These are phyloP conservation scores for Odocoileus hemionus DNA, from an alignment of 2,113 vertebrate species.

Conservation along the genomic window DNA sequence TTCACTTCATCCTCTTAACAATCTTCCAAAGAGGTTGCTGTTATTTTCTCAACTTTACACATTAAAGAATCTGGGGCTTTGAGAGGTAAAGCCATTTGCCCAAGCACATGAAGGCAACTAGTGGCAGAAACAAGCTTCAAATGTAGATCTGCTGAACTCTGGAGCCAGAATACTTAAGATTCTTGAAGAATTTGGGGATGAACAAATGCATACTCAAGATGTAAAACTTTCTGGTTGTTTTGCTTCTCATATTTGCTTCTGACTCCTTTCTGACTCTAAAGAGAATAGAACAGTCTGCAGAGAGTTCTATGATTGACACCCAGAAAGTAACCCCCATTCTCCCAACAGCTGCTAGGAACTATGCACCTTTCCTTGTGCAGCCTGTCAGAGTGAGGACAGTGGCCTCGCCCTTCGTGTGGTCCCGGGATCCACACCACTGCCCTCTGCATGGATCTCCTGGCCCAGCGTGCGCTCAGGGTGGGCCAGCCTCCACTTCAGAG, in stretches of 20 bases:
- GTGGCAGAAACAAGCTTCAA: not conserved
- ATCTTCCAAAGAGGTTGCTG: not conserved
- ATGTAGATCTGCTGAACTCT: not conserved
- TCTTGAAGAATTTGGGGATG: not conserved
- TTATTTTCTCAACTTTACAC: not conserved
- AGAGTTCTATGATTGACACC: not conserved
- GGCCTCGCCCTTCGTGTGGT: not conserved
- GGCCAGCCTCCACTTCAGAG: slow-evolving; percentile 7
- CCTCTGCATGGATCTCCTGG: slow-evolving; percentile 17
- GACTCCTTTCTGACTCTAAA: not conserved
- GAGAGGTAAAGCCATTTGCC: not conserved
- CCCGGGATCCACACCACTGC: not conserved
- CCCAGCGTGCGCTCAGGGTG: not conserved
- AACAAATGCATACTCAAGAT: not conserved
- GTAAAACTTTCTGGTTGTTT: not conserved
- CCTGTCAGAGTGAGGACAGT: not conserved
- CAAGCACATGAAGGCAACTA: not conserved
- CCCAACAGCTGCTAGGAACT: not conserved
- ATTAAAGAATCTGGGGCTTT: not conserved
- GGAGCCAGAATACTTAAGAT: not conserved
- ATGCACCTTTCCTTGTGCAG: not conserved
- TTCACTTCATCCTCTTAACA: not conserved
- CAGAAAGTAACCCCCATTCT: not conserved
- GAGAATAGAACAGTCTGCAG: not conserved
- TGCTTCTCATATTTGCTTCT: not conserved